These are phyloP conservation scores for Gryon sp. DNA, from an alignment of 1,140 invertebrate genomes.

Conservation along the genomic window DNA sequence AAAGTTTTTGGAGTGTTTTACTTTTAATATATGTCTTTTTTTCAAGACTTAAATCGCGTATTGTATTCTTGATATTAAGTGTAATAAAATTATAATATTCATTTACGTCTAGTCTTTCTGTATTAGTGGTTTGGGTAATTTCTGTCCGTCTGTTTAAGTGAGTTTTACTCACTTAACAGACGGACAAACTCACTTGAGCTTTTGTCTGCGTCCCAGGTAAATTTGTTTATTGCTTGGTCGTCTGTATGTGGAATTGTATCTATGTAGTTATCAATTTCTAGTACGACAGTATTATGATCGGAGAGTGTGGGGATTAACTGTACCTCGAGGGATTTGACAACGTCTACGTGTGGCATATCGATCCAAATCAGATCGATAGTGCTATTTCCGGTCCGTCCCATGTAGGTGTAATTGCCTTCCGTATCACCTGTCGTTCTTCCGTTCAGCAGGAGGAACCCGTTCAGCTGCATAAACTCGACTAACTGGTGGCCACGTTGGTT, in stretches of 20 bases:
- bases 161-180: too few species aligned
- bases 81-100: too few species aligned
- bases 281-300: neutral
- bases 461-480: neutral
- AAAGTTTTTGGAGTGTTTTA: neutral
- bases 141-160: too few species aligned
- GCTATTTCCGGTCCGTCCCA: neutral
- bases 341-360: neutral
- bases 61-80: too few species aligned
- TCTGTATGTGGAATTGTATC: neutral
- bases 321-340: neutral
- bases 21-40: too few species aligned
- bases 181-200: too few species aligned
- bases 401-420: neutral
- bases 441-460: neutral
- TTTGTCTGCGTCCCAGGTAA: too few species aligned
- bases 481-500: too few species aligned
- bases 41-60: too few species aligned
- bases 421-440: neutral
- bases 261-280: neutral
- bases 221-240: neutral
- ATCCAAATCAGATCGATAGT: neutral
- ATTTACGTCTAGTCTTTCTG: too few species aligned
- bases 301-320: neutral
- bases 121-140: too few species aligned